Conservation (phyloP, 2,797 vertebrate species). For the Sebastes diploproa region DNA sequence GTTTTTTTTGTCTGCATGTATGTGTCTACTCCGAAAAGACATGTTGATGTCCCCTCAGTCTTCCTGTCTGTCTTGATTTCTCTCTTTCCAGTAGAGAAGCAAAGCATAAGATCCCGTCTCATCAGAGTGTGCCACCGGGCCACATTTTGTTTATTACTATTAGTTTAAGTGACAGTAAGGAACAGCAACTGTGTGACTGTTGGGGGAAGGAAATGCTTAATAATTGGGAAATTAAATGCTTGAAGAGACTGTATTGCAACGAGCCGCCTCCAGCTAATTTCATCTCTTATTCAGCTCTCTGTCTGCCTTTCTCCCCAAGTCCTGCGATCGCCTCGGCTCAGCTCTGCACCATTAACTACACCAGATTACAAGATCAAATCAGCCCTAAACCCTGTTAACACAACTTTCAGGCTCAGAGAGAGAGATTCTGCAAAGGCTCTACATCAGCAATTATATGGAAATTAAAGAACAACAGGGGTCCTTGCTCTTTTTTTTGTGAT, state of each 20-base stretch:
- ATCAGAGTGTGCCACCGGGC: slow-evolving; percentile 14
- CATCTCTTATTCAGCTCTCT: slow-evolving; percentile 42
- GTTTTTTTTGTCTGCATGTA: background rate
- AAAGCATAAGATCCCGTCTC: slow-evolving; percentile 12
- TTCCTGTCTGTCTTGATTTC: background rate
- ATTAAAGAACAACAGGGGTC: slow-evolving; percentile 13
- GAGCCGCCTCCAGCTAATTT: slow-evolving; percentile 55
- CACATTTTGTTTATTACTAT: slow-evolving; percentile 47
- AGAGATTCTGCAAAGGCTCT: slow-evolving; percentile 8
- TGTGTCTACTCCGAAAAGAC: slow-evolving; percentile 12
- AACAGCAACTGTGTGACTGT: slow-evolving; percentile 29
- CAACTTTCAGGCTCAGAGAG: slow-evolving; percentile 24
- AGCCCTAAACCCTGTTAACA: slow-evolving; percentile 58
- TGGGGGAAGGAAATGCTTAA: slow-evolving; percentile 40
- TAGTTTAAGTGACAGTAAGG: slow-evolving; percentile 61
- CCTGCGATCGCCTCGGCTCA: slow-evolving; percentile 31
- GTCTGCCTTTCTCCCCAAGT: slow-evolving; percentile 32
- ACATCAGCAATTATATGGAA: slow-evolving; percentile 21
- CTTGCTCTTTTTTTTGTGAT: background rate
- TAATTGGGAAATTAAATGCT: slow-evolving; percentile 71
- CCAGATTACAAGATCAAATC: slow-evolving; percentile 68
- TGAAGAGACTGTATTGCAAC: slow-evolving; percentile 45
- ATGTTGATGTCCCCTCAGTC: slow-evolving; percentile 3
- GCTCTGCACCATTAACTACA: slow-evolving; percentile 47
- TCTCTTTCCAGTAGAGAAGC: slow-evolving; percentile 19